Conservation (phyloP, 2,888 invertebrate species). For the Cepaea hortensis region DNA sequence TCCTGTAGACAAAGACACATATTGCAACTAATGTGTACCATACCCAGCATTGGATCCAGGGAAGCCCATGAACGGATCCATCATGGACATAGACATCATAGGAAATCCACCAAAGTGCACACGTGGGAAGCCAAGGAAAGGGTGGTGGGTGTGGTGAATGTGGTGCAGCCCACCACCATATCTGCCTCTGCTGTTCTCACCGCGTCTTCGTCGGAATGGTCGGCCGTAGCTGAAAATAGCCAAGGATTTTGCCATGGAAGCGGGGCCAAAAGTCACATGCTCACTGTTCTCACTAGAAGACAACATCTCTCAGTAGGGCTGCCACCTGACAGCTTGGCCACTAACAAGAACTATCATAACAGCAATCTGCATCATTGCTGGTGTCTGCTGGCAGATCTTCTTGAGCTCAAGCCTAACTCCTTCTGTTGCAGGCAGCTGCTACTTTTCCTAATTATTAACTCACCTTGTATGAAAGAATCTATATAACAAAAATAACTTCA, state of each 20-base stretch:
- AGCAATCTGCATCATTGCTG: no score
- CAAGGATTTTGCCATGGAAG: constrained; percentile 19
- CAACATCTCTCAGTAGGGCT: no score
- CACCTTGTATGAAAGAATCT: no score
- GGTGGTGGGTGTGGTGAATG: constrained; percentile 36
- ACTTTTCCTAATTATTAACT: no score
- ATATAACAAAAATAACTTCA: no score
- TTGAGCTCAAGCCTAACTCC: no score
- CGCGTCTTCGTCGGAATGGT: constrained; percentile 47
- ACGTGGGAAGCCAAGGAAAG: constrained; percentile 43
- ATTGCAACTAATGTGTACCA: background rate
- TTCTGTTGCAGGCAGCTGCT: no score
- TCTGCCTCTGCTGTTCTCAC: constrained; percentile 47
- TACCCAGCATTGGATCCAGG: constrained; percentile 39
- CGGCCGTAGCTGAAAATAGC: constrained; percentile 49
- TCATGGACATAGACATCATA: constrained; percentile 48
- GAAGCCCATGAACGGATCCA: constrained; percentile 46
- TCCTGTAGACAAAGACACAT: background rate
- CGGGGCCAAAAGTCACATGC: background rate
- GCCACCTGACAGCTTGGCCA: no score
- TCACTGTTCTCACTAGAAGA: background rate
- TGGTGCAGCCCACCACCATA: constrained; percentile 32
- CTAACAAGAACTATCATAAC: no score
- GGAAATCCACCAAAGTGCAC: constrained; percentile 51
- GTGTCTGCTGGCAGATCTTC: no score